A percentile compares a stretch with the other conserved stretches of the same genome.
phyloP scores from a whole-genome alignment of 2,113 vertebrate species.

The Actenoides lindsayi region DNA sequence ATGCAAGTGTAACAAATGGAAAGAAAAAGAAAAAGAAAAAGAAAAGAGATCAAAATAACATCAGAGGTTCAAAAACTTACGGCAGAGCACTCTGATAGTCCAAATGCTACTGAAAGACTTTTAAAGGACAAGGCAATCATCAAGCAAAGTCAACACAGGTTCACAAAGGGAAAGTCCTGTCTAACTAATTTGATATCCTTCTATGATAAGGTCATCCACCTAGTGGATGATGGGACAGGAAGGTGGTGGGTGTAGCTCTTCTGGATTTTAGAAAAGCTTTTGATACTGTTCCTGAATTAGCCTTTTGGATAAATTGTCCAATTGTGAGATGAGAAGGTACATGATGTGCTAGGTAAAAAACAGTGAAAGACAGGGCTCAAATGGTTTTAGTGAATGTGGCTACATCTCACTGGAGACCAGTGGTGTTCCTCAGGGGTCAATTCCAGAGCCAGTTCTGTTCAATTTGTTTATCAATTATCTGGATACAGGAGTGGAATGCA shows the following conservation, averaged over 20 bases:
- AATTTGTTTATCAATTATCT: neutral
- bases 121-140: neutral
- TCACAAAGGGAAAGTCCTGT: neutral
- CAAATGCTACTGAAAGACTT: neutral
- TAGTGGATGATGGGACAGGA: neutral
- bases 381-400: neutral
- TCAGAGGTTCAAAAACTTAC: neutral
- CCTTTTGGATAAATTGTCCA: neutral
- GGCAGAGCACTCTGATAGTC: neutral
- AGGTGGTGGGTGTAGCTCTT: neutral
- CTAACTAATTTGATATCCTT: neutral
- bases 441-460: neutral
- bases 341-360: fast-evolving
- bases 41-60: neutral
- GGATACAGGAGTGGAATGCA: neutral
- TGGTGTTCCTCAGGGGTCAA: fast-evolving
- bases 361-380: neutral
- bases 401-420: neutral
- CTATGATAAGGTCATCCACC: neutral
- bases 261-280: neutral
- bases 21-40: neutral
- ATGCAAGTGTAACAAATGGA: neutral
- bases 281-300: neutral
- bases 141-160: neutral
- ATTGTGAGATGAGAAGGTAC: neutral